These are phyloP conservation scores for Ferrisia virgata DNA, from an alignment of 2,888 invertebrate species.

Conservation along the genomic window DNA sequence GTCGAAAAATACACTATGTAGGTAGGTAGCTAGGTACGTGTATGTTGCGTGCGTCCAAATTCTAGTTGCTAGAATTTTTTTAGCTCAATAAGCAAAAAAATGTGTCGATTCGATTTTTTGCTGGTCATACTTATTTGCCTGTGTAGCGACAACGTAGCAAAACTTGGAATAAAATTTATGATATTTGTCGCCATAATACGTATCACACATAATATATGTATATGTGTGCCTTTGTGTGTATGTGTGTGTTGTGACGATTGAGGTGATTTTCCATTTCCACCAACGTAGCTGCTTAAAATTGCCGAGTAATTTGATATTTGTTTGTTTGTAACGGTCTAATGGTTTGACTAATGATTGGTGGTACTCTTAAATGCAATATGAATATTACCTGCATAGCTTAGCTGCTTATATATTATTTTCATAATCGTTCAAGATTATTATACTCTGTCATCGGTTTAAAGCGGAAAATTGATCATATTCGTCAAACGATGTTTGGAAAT, in stretches of 20 bases:
- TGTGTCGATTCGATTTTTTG: neutral
- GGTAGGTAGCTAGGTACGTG: too few species aligned
- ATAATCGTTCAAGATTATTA: too few species aligned
- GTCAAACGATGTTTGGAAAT: neutral
- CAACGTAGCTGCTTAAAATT: neutral
- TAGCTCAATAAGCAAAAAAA: neutral
- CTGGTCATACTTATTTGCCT: neutral
- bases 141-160: neutral
- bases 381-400: too few species aligned
- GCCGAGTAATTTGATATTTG: neutral
- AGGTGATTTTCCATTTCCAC: neutral
- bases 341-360: neutral
- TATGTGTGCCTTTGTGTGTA: too few species aligned
- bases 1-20: too few species aligned
- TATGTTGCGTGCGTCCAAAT: too few species aligned
- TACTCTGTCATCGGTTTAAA: too few species aligned
- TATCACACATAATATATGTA: too few species aligned
- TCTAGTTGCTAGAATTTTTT: too few species aligned
- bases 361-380: too few species aligned
- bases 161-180: neutral
- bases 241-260: neutral
- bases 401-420: too few species aligned
- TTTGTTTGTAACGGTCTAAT: constrained; percentile 3
- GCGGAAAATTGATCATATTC: neutral
- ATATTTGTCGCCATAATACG: neutral